Base-by-base conservation (phyloP, 2,797 vertebrate species). In the Lacerta agilis region DNA sequence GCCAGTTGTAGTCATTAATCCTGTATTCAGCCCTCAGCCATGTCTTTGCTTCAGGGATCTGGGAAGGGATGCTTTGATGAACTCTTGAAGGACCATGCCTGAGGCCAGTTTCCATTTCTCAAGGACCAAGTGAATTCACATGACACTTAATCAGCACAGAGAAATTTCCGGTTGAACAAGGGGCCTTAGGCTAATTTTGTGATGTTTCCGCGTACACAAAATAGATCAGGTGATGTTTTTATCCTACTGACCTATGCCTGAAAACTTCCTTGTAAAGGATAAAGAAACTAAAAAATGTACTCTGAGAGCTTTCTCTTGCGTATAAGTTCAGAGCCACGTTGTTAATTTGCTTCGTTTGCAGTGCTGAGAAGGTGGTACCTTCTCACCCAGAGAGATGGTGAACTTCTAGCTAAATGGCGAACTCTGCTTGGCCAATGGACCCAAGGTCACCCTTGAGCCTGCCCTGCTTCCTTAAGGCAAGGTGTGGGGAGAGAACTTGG, bases 151-250 rank as follows among this genome's bases (percentile, higher is more conserved):
- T 86, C 61, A 79, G 76, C 73, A 77, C 64, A 86, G 43, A 79
- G 43, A n/a, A 86, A n/a, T 79, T 86, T 55, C 85, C 38, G 20
- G n/a, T 69, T 86, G 64, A 69, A 79, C n/a, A 86, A 86, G 43
- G 66, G 64, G 76, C 85, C 85, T 86, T 38, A 38, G 55, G 83
- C 83, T 43, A 85, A 64, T 45, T 77, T 77, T 85, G 73, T 86
- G 76, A 79, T 79, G 43, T 69, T 33, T 36, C 64, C 27, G 49
- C 41, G 11, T 49, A 79, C 76, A 79, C 8, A 43, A 49, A 86
- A 79, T 79, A 71, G 8, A 79, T 79, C n/a, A 86, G 64, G 13
- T 69, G 85, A 86, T 71, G 20, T 23, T 73, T 85, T 85, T 36
- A 86, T 86, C 64, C 36, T 29, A 5, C 64, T 79, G 85, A 69